These are phyloP conservation scores for Agrotis clavis DNA, from an alignment of 2,888 invertebrate species.

Conservation along the genomic window DNA sequence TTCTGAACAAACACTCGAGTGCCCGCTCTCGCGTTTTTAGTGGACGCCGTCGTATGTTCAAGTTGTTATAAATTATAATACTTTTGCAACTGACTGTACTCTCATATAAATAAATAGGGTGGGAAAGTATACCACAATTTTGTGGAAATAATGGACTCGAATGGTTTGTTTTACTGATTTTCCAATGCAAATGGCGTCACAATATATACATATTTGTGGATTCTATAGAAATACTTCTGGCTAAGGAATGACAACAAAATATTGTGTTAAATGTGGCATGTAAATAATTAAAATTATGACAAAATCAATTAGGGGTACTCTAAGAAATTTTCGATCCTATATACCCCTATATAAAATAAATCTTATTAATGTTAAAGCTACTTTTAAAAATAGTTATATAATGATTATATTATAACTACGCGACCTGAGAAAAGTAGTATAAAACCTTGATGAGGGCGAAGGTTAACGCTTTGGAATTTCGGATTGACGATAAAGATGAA, in stretches of 20 bases:
- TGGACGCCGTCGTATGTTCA: neutral
- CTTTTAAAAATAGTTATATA: slow-evolving; percentile 60
- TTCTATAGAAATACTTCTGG: slow-evolving; percentile 13
- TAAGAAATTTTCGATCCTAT: slow-evolving; percentile 36
- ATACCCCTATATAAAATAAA: slow-evolving; percentile 48
- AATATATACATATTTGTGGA: neutral
- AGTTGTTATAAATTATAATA: slow-evolving; percentile 33
- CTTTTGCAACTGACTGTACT: slow-evolving; percentile 48
- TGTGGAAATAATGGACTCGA: slow-evolving; percentile 28
- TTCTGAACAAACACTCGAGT: too few species aligned
- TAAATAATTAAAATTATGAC: slow-evolving; percentile 53
- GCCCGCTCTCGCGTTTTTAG: too few species aligned
- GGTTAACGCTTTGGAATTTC: slow-evolving; percentile 25
- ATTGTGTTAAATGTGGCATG: slow-evolving; percentile 30
- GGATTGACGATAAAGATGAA: slow-evolving; percentile 30
- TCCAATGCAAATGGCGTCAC: slow-evolving; percentile 1
- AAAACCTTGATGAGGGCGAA: slow-evolving; percentile 39
- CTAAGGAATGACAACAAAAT: slow-evolving; percentile 7
- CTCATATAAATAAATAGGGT: slow-evolving; percentile 27
- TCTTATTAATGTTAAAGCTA: slow-evolving; percentile 62
- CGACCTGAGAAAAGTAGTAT: slow-evolving; percentile 68
- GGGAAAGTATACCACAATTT: slow-evolving; percentile 10
- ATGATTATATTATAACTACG: slow-evolving; percentile 67
- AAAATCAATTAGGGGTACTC: slow-evolving; percentile 33
- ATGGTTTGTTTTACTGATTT: slow-evolving; percentile 18